These are phyloP conservation scores for Leptogaster cylindrica DNA, from an alignment of 2,888 invertebrate genomes.

Conservation along the genomic window DNA sequence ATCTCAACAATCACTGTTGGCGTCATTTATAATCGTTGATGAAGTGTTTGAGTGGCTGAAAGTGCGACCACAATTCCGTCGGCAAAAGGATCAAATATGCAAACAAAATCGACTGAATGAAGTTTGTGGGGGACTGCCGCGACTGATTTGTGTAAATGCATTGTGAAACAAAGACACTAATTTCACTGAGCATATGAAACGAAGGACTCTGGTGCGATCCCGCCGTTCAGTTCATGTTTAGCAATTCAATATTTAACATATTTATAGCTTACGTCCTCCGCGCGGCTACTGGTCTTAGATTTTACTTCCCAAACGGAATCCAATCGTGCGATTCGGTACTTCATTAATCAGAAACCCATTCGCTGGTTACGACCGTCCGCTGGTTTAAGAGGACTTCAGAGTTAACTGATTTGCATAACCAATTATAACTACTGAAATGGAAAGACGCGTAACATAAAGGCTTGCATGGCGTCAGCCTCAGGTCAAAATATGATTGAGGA, in stretches of 20 bases:
- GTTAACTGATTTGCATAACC: slow-evolving; percentile 45
- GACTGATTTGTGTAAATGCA: slow-evolving; percentile 43
- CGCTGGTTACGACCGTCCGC: slow-evolving; percentile 5
- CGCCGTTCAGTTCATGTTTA: neutral
- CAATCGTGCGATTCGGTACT: slow-evolving; percentile 25
- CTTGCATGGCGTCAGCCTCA: slow-evolving; percentile 31
- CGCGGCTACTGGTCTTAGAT: slow-evolving; percentile 36
- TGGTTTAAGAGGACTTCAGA: slow-evolving; percentile 25
- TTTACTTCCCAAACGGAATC: slow-evolving; percentile 20
- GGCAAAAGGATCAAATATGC: slow-evolving; percentile 25
- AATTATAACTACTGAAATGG: slow-evolving; percentile 38
- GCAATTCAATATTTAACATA: slow-evolving; percentile 42
- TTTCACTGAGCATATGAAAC: too few relatives aligned
- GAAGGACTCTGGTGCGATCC: too few relatives aligned
- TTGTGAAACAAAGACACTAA: too few relatives aligned
- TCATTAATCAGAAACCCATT: slow-evolving; percentile 29
- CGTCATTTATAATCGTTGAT: slow-evolving; percentile 2
- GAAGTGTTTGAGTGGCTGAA: slow-evolving; percentile 1
- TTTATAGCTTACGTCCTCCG: slow-evolving; percentile 42
- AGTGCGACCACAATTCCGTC: too few relatives aligned
- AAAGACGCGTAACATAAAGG: neutral
- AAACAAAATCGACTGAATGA: slow-evolving; percentile 8
- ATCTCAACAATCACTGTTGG: neutral
- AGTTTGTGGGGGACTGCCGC: slow-evolving; percentile 39
- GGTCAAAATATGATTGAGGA: slow-evolving; percentile 35